A percentile compares a stretch with the other conserved stretches of the same genome.
phyloP scores from a whole-genome alignment of 1,140 invertebrate species.

The Achroia grisella region DNA sequence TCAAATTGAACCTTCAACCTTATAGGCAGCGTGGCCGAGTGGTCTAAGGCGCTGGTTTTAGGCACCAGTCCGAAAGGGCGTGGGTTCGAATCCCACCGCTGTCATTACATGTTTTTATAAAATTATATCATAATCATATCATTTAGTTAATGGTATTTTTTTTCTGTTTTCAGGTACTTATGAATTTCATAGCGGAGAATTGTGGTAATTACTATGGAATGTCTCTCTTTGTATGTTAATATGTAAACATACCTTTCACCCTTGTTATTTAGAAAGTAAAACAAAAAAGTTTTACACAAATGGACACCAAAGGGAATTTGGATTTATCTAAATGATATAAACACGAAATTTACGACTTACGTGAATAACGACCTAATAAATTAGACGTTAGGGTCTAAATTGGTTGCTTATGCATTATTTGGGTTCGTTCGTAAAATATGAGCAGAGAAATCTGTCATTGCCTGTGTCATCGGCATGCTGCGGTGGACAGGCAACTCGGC shows the following conservation, averaged over 20 bases:
- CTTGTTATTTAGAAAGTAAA: too few species aligned
- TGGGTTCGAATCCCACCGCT: conserved; percentile 59
- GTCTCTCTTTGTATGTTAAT: too few species aligned
- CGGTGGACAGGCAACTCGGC: conserved; percentile 6
- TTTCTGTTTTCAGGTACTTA: too few species aligned
- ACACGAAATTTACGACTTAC: conserved; percentile 6
- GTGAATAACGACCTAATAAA: conserved; percentile 2
- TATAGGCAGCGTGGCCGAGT: conserved; percentile 52
- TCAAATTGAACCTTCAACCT: neutral
- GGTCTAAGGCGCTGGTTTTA: conserved; percentile 87
- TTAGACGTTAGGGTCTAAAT: neutral
- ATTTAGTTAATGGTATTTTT: too few species aligned
- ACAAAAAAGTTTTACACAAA: conserved; percentile 9
- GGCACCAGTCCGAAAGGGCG: conserved; percentile 84
- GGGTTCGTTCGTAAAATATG: conserved; percentile 7
- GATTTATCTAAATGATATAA: conserved; percentile 19
- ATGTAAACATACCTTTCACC: too few species aligned
- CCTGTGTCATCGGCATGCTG: conserved; percentile 21
- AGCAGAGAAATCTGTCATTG: conserved; percentile 22
- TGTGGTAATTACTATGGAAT: too few species aligned
- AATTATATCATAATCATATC: neutral
- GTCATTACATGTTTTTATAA: neutral
- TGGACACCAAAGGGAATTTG: conserved; percentile 12
- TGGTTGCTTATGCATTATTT: neutral
- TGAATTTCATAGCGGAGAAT: too few species aligned